Evolutionary conservation across 2,797 vertebrate species (phyloP).

Genomic region (Cuculus canorus): DNA sequence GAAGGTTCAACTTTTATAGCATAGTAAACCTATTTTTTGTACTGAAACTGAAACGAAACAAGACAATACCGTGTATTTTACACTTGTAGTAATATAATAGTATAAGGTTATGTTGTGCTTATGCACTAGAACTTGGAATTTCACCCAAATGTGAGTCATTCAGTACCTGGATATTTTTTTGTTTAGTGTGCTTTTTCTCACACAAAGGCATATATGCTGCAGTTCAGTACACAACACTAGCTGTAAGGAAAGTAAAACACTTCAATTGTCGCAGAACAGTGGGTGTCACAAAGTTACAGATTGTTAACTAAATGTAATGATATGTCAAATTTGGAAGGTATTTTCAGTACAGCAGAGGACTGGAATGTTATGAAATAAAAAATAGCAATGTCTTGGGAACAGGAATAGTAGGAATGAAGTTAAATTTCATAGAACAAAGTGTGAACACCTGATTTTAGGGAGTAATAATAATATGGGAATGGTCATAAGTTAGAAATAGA

Average conservation of each 20-base stretch:
- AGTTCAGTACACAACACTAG: background rate
- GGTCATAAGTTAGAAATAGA: background rate
- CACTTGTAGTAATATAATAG: slow-evolving; percentile 33
- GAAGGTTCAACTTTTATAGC: slow-evolving; percentile 34
- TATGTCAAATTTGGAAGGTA: slow-evolving; percentile 1
- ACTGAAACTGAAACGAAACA: slow-evolving; percentile 47
- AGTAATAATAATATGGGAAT: background rate
- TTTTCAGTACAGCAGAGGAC: background rate
- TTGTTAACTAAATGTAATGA: slow-evolving; percentile 28
- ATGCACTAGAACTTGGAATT: slow-evolving; percentile 62
- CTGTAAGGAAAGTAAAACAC: slow-evolving; percentile 27
- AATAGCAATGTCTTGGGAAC: background rate
- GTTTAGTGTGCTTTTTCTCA: background rate
- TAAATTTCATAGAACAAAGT: background rate
- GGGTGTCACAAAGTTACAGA: background rate
- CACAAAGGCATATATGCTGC: background rate
- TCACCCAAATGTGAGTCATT: slow-evolving; percentile 54
- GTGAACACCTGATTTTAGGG: background rate
- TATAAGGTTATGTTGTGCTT: slow-evolving; percentile 35
- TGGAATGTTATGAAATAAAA: background rate
- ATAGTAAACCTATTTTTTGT: slow-evolving; percentile 52
- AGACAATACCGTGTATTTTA: slow-evolving; percentile 28
- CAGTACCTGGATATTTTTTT: background rate
- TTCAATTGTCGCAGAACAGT: slow-evolving; percentile 20
- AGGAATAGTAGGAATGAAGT: background rate